These are phyloP conservation scores for Aplodontia rufa DNA, from an alignment of 2,113 vertebrate species.

Conservation along the genomic window DNA sequence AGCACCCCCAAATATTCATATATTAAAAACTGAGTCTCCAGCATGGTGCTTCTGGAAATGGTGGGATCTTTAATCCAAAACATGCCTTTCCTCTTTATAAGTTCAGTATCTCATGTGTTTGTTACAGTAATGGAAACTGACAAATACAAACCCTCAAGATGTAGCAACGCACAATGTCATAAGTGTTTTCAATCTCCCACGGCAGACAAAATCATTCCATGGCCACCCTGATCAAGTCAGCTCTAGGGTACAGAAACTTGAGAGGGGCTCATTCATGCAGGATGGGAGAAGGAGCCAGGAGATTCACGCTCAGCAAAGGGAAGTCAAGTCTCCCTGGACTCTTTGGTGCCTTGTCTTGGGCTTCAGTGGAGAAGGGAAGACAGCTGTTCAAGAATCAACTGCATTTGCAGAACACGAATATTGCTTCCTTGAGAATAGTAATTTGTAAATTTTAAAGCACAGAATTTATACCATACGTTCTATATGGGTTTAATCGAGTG, in stretches of 20 bases:
- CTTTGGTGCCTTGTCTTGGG: fast-evolving
- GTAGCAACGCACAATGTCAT: neutral
- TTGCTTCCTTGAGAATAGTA: neutral
- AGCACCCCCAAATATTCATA: no score
- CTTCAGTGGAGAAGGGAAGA: neutral
- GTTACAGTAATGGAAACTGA: neutral
- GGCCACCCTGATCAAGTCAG: neutral
- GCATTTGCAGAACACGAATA: neutral
- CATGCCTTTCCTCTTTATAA: neutral
- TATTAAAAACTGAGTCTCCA: no score
- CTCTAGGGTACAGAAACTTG: neutral
- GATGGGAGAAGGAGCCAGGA: neutral
- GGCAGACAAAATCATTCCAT: neutral
- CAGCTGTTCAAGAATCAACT: neutral
- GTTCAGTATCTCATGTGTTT: neutral
- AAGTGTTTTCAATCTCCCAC: neutral
- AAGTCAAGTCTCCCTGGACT: neutral
- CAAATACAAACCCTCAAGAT: neutral
- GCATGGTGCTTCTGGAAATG: no score
- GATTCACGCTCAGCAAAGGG: neutral
- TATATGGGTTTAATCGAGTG: neutral
- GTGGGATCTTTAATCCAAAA: neutral
- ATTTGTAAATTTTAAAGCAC: neutral
- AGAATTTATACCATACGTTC: neutral
- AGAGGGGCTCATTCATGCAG: neutral